Evolutionary conservation across 2,888 invertebrate genomes (phyloP).

Genomic region (Heterodera filipjevi): DNA sequence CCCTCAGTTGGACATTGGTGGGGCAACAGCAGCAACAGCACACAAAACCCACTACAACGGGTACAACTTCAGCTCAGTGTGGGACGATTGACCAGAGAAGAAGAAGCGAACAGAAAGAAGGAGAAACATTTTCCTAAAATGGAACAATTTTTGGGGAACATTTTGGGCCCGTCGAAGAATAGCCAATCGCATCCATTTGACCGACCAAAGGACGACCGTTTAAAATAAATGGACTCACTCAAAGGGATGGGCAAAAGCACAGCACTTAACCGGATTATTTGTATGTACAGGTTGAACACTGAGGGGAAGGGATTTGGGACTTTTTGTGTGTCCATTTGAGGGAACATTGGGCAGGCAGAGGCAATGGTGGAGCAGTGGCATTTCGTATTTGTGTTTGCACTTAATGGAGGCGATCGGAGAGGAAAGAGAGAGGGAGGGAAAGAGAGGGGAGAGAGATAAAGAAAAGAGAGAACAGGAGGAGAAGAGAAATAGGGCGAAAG

Average conservation of each 20-base stretch:
- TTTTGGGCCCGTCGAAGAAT: background rate
- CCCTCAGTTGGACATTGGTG: slow-evolving; percentile 25
- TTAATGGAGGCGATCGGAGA: background rate
- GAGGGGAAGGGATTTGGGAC: background rate
- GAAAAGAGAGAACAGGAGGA: too few relatives aligned
- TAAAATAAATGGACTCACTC: background rate
- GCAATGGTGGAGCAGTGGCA: background rate
- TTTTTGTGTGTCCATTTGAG: background rate
- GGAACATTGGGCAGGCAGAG: background rate
- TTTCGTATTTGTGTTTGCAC: slow-evolving; percentile 5
- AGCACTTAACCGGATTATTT: background rate
- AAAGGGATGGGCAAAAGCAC: background rate
- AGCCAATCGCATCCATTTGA: background rate
- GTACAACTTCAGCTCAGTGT: slow-evolving; percentile 37
- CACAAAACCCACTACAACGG: slow-evolving; percentile 23
- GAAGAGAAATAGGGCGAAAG: too few relatives aligned
- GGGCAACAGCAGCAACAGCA: background rate
- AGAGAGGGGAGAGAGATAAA: too few relatives aligned
- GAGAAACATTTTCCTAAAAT: background rate
- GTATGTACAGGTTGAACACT: background rate
- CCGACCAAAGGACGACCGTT: background rate
- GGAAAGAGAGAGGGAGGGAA: background rate
- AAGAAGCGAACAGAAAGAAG: background rate
- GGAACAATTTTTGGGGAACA: background rate
- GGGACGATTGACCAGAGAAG: slow-evolving; percentile 34